These are phyloP conservation scores for Lethrus apterus DNA, from an alignment of 1,140 invertebrate species.

Conservation along the genomic window DNA sequence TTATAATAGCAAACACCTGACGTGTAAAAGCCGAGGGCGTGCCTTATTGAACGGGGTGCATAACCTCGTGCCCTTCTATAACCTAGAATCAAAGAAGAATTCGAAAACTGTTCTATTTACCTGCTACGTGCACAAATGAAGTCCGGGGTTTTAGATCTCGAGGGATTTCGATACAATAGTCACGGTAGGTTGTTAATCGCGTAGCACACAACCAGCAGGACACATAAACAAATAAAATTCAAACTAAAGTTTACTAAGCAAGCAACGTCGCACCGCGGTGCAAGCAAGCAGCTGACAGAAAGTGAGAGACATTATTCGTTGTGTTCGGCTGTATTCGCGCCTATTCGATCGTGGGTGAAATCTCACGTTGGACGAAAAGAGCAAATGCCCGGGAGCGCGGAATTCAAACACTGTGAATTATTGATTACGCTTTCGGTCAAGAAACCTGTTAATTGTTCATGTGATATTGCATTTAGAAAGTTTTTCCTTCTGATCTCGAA, in stretches of 20 bases:
- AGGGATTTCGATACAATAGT: too few relatives aligned
- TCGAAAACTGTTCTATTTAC: slow-evolving; percentile 13
- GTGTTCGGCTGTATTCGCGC: slow-evolving; percentile 20
- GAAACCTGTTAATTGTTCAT: too few relatives aligned
- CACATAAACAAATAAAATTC: slow-evolving; percentile 39
- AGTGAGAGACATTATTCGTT: slow-evolving; percentile 25
- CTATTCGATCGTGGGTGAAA: slow-evolving; percentile 23
- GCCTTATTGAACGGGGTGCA: slow-evolving; percentile 26
- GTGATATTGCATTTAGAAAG: too few relatives aligned
- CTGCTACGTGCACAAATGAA: too few relatives aligned
- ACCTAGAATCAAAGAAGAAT: slow-evolving; percentile 22
- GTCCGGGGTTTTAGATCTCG: too few relatives aligned
- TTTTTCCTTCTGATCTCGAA: too few relatives aligned
- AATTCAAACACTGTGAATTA: slow-evolving; percentile 38
- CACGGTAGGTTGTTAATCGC: slow-evolving; percentile 17
- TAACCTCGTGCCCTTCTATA: slow-evolving; percentile 32
- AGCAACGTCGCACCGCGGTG: slow-evolving; percentile 35
- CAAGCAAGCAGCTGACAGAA: slow-evolving; percentile 39
- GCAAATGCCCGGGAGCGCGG: slow-evolving; percentile 28
- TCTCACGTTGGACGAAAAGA: slow-evolving; percentile 23
- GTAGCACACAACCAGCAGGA: slow-evolving; percentile 35
- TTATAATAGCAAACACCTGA: slow-evolving; percentile 1
- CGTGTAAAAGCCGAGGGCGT: slow-evolving; percentile 19
- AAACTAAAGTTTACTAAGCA: slow-evolving; percentile 40
- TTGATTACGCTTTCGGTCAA: slow-evolving; percentile 27